Evolutionary conservation across 1,140 invertebrate species (phyloP).

Genomic region (Phortica variegata): DNA sequence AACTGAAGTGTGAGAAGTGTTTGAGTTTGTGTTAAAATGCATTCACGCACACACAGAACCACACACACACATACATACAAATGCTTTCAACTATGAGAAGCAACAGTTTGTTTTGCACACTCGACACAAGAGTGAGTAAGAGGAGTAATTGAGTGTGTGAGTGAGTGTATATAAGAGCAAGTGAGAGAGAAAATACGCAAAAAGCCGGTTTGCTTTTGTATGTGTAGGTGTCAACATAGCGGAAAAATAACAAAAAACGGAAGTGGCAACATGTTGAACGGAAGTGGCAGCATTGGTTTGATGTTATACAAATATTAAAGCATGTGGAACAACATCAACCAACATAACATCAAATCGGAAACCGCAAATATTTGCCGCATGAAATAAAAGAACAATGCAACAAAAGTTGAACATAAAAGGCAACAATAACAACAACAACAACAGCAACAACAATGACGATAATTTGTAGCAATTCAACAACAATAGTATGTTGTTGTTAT

Average conservation of each 20-base stretch:
- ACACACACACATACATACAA: too few relatives aligned
- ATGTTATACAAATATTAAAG: constrained; percentile 15
- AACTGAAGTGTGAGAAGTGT: too few relatives aligned
- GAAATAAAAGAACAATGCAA: constrained; percentile 21
- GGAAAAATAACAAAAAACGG: constrained; percentile 11
- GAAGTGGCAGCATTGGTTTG: constrained; percentile 23
- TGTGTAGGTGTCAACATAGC: constrained; percentile 14
- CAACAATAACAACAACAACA: constrained; percentile 10
- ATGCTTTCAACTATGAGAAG: too few relatives aligned
- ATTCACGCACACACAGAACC: too few relatives aligned
- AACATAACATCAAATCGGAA: constrained; percentile 41
- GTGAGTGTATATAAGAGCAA: too few relatives aligned
- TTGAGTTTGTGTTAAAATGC: too few relatives aligned
- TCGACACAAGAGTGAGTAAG: too few relatives aligned
- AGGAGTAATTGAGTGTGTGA: too few relatives aligned
- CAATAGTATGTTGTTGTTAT: constrained; percentile 20
- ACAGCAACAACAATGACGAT: constrained; percentile 8
- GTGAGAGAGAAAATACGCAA: too few relatives aligned
- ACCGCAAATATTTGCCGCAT: constrained; percentile 49
- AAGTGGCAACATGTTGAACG: constrained; percentile 22
- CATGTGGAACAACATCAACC: too few relatives aligned
- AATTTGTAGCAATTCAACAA: constrained; percentile 10
- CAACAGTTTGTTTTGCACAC: too few relatives aligned
- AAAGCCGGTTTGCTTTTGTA: too few relatives aligned
- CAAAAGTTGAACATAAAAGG: neutral